Evolutionary conservation across 2,113 vertebrate species (phyloP).

Genomic region (Anas platyrhynchos): DNA sequence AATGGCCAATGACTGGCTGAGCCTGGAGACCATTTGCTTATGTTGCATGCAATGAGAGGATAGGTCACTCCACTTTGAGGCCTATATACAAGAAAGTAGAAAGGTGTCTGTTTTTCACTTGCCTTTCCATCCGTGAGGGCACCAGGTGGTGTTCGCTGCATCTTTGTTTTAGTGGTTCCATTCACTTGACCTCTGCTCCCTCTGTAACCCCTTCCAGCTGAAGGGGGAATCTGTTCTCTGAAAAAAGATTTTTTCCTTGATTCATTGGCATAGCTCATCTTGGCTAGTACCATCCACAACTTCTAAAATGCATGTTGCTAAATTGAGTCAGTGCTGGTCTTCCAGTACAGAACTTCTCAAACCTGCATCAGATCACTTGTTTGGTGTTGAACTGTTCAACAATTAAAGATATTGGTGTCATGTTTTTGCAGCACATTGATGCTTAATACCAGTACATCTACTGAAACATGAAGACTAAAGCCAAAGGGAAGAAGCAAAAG

Average conservation of each 20-base stretch:
- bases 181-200: background rate
- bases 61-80: background rate
- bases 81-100: background rate
- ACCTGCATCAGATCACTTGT: background rate
- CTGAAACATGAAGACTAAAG: slow-evolving; percentile 90
- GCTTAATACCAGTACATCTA: background rate
- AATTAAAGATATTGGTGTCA: background rate
- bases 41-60: background rate
- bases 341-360: background rate
- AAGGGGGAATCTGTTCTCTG: background rate
- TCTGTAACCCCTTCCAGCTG: background rate
- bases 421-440: slow-evolving; percentile 44
- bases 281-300: background rate
- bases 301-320: background rate
- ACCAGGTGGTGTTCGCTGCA: background rate
- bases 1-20: background rate
- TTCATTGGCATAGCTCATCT: background rate
- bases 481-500: slow-evolving; percentile 80
- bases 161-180: background rate
- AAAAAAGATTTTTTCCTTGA: background rate
- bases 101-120: background rate
- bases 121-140: background rate
- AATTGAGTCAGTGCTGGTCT: background rate
- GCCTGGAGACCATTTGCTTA: background rate
- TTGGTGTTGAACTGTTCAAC: background rate